Conservation (phyloP, 2,888 invertebrate genomes). For the Chrysotoxum bicinctum region DNA sequence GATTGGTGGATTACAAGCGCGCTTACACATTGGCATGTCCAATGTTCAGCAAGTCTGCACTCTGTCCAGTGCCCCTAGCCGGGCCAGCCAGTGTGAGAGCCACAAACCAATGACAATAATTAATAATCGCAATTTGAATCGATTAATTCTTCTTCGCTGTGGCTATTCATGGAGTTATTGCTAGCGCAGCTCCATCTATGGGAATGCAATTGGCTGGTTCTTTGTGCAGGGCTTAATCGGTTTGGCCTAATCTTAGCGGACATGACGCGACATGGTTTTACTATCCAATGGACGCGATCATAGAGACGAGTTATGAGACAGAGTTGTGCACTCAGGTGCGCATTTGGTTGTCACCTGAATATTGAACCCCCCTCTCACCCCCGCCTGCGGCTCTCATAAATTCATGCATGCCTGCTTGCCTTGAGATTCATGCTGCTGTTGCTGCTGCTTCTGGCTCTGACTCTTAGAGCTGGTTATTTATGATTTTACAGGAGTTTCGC, state of each 20-base stretch:
- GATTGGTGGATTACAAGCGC: constrained; percentile 52
- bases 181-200: constrained; percentile 54
- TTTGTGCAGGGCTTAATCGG: constrained; percentile 33
- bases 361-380: not conserved
- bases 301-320: constrained; percentile 54
- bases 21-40: constrained; percentile 30
- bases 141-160: constrained; percentile 36
- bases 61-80: too few relatives aligned
- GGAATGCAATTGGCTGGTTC: constrained; percentile 43
- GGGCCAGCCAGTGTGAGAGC: not conserved
- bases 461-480: constrained; percentile 58
- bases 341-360: constrained; percentile 55
- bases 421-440: not conserved
- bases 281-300: constrained; percentile 39
- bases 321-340: constrained; percentile 59
- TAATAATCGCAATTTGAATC: constrained; percentile 71
- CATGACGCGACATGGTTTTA: constrained; percentile 65
- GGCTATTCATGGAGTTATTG: constrained; percentile 12
- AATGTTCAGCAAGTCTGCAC: not conserved
- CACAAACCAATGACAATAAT: constrained; percentile 63
- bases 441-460: not conserved
- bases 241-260: constrained; percentile 60
- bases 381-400: not conserved
- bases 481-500: constrained; percentile 64
- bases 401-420: constrained; percentile 6